These are phyloP conservation scores for Anolis apletophallus DNA, from an alignment of 2,797 vertebrate genomes.

Conservation along the genomic window DNA sequence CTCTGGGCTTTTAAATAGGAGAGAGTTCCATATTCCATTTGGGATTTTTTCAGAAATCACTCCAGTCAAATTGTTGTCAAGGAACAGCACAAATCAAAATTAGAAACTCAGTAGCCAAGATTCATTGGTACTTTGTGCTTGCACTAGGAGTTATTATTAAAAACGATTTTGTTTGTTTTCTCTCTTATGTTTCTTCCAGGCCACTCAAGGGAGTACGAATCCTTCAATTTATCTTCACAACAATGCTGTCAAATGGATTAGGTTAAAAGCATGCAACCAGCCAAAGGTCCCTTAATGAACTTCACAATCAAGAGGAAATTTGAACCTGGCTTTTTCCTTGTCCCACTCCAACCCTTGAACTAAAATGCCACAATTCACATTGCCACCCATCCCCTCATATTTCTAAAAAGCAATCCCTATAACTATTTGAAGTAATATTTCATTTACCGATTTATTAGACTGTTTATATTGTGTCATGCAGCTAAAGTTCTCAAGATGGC, in stretches of 20 bases:
- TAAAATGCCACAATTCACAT: background rate
- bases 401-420: background rate
- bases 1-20: slow-evolving; percentile 3
- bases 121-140: background rate
- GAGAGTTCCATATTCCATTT: background rate
- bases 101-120: background rate
- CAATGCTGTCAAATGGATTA: background rate
- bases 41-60: background rate
- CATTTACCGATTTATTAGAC: too few relatives aligned
- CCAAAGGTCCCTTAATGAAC: background rate
- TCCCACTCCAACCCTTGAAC: background rate
- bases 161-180: background rate
- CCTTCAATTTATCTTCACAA: background rate
- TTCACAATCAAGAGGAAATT: background rate
- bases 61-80: background rate
- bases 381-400: too few relatives aligned
- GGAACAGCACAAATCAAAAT: background rate
- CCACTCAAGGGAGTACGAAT: background rate
- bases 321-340: background rate
- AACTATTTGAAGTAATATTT: background rate
- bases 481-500: too few relatives aligned
- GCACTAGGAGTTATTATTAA: background rate
- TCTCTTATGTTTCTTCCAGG: background rate
- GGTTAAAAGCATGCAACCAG: background rate
- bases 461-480: too few relatives aligned